Evolutionary conservation across 2,888 invertebrate genomes (phyloP), one percentile per base, ranked within the genome.

Genomic region (Alviniconcha strummeri): DNA sequence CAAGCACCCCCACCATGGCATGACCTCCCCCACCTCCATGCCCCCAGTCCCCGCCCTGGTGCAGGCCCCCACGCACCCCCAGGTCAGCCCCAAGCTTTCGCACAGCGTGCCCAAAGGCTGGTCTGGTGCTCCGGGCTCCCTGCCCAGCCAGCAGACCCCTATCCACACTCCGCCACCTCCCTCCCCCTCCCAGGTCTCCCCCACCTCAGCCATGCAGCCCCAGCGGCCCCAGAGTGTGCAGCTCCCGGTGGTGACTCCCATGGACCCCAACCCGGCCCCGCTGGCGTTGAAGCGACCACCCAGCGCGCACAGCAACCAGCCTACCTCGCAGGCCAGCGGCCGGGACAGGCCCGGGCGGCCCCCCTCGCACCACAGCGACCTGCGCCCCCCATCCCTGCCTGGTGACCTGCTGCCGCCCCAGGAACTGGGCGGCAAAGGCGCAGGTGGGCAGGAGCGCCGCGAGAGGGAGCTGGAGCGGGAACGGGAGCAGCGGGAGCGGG

Each of bases 231-330:
- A 84, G 77, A 83, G 80, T 82, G 81, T 67, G 1, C 85, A 84
- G 71, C 82, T 82, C 9, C 85, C 83, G 7, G 81, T 84, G 36
- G 52, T 78, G 67, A 11, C 81, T 5, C 19, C 74, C 52, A 69
- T 83, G 17, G 82, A 81, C 13, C 56, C 56, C 19, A 76, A 67
- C 55, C 82, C 77, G 17, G 64, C 76, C n/a, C 82, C 82, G 4
- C 55, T 77, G 71, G 67, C 74, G 1, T 55, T 77, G 4, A 86
- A 84, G 52, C 82, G 87, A 54, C 87, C 87, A 15, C 88, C 88
- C 17, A 87, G 87, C 84, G 86, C 87, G 56, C 87, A 88, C 85
- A 86, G 82, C 84, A 85, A 54, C 56, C 83, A 57, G 75, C 69
- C 69, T 17, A 56, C 74, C 69, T 54, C 54, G 8, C 76, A 60